A percentile compares a stretch with the other conserved stretches of the same genome.
phyloP scores from a whole-genome alignment of 2,797 vertebrate genomes.

The Pseudomugil tenellus region DNA sequence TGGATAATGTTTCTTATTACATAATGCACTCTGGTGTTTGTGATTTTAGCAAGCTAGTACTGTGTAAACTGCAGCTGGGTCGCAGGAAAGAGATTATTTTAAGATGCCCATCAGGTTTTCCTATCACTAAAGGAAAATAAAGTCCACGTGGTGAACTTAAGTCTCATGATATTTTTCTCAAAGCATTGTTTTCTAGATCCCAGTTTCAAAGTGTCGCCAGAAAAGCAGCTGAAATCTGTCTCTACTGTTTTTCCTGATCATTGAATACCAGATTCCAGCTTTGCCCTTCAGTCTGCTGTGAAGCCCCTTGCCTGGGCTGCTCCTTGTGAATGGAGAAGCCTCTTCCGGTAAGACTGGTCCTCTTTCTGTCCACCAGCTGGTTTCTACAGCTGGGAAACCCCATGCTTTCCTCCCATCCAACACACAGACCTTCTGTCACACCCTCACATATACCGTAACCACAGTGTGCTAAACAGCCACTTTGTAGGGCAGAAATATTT shows the following conservation, averaged over 20 bases:
- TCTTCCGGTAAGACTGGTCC: slow-evolving; percentile 68
- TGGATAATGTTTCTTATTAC: slow-evolving; percentile 70
- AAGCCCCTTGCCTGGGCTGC: slow-evolving; percentile 31
- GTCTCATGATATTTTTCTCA: slow-evolving; percentile 24
- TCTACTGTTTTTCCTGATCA: slow-evolving; percentile 26
- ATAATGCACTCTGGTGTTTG: slow-evolving; percentile 64
- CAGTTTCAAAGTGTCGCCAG: slow-evolving; percentile 17
- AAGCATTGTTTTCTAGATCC: slow-evolving; percentile 2
- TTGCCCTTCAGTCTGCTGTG: slow-evolving; percentile 42
- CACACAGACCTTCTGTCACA: slow-evolving; percentile 76
- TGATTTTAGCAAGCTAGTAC: slow-evolving; percentile 54
- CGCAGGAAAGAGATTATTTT: slow-evolving; percentile 50
- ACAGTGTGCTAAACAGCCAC: slow-evolving; percentile 23
- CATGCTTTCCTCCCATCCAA: slow-evolving; percentile 75
- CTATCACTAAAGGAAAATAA: slow-evolving; percentile 26
- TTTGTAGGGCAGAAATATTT: slow-evolving; percentile 17
- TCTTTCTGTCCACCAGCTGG: slow-evolving; percentile 78
- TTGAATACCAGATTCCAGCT: slow-evolving; percentile 20
- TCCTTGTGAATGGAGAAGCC: slow-evolving; percentile 72
- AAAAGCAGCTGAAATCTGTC: neutral
- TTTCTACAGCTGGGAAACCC: slow-evolving; percentile 81
- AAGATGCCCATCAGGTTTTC: slow-evolving; percentile 61
- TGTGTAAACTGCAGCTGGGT: slow-evolving; percentile 60
- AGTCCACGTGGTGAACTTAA: slow-evolving; percentile 18
- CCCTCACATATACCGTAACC: slow-evolving; percentile 41